Percentiles rank a stretch among this genome's conserved stretches.
phyloP scores from a whole-genome alignment of 2,113 vertebrate genomes.

The Malurus alboscapulatus region DNA sequence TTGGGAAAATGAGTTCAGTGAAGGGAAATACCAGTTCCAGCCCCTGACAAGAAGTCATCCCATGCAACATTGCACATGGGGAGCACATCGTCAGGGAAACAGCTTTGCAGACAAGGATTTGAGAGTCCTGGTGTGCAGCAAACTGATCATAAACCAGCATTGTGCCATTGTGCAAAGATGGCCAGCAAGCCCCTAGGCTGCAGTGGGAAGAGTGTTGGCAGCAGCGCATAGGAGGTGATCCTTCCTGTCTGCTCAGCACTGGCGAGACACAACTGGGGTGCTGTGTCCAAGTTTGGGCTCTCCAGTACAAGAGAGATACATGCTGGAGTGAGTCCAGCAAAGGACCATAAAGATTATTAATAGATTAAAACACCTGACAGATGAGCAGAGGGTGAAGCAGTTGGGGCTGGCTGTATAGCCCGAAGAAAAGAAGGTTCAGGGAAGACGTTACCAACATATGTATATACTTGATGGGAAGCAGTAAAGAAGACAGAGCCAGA shows the following conservation, averaged over 20 bases:
- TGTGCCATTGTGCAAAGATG: background rate
- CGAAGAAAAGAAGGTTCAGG: background rate
- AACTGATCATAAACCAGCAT: background rate
- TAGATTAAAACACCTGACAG: background rate
- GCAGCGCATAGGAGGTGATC: background rate
- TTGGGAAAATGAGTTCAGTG: background rate
- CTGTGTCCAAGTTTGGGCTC: background rate
- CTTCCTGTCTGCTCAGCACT: background rate
- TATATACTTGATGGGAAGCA: background rate
- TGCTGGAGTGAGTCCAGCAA: background rate
- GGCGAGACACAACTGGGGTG: background rate
- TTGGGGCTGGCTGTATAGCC: background rate
- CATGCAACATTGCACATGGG: accelerated
- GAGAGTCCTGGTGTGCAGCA: background rate
- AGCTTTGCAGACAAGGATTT: background rate
- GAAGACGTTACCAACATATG: background rate
- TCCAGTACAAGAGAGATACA: background rate
- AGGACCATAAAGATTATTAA: background rate
- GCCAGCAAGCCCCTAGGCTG: background rate
- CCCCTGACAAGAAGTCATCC: background rate
- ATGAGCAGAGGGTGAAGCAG: background rate
- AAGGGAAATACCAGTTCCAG: background rate
- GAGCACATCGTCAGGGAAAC: background rate
- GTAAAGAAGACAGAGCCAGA: background rate
- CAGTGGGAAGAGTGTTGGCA: background rate